Conservation (phyloP, 2,888 invertebrate species). For the Melipona bicolor region DNA sequence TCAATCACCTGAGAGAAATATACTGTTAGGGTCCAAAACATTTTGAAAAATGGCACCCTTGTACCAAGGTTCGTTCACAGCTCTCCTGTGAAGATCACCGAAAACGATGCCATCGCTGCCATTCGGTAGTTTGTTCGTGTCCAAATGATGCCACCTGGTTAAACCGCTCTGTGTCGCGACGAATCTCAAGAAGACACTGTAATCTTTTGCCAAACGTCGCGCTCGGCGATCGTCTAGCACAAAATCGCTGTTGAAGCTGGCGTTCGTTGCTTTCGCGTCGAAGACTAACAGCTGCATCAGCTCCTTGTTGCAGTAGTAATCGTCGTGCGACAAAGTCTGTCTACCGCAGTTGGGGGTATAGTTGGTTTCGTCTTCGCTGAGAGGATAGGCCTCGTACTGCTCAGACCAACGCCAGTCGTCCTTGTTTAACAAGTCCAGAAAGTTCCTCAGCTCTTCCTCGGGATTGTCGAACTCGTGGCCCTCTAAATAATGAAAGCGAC, state of each 20-base stretch:
- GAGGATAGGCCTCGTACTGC: constrained; percentile 85
- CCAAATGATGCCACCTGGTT: constrained; percentile 90
- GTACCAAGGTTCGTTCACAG: constrained; percentile 96
- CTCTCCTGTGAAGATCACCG: constrained; percentile 90
- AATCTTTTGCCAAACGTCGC: constrained; percentile 86
- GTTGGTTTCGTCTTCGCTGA: constrained; percentile 64
- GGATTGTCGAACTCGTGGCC: constrained; percentile 90
- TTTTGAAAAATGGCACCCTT: constrained; percentile 95
- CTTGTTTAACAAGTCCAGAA: constrained; percentile 88
- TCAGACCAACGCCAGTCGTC: constrained; percentile 88
- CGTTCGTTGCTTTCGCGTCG: constrained; percentile 91
- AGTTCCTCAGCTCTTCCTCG: constrained; percentile 91
- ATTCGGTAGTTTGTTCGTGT: constrained; percentile 53
- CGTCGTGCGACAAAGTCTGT: constrained; percentile 87
- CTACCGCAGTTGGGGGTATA: constrained; percentile 77
- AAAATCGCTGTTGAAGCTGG: constrained; percentile 82
- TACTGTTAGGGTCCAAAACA: constrained; percentile 88
- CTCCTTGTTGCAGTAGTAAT: constrained; percentile 94
- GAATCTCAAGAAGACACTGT: constrained; percentile 91
- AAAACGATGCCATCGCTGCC: constrained; percentile 86
- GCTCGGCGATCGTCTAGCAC: constrained; percentile 37
- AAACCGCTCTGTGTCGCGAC: constrained; percentile 95
- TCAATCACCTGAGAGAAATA: constrained; percentile 78
- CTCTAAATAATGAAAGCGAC: constrained; percentile 93
- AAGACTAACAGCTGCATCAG: constrained; percentile 93